phyloP scores from a whole-genome alignment of 2,113 vertebrate genomes.

The Sarotherodon lohbergeri region DNA sequence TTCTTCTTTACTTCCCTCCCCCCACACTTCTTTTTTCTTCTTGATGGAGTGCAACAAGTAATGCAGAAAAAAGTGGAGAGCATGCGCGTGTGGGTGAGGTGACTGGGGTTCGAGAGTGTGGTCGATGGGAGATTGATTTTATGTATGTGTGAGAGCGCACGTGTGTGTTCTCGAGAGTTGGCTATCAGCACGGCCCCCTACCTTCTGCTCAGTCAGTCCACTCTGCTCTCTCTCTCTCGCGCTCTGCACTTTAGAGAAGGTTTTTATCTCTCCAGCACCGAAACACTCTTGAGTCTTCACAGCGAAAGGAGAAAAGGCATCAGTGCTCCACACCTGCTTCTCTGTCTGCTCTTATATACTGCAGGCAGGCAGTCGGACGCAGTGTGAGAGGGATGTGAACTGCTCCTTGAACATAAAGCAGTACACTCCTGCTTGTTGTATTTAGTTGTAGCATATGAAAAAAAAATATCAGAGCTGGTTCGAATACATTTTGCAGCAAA shows the following conservation, averaged over 20 bases:
- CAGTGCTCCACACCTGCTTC: conserved; percentile 37
- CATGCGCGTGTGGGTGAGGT: neutral
- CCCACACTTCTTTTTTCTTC: neutral
- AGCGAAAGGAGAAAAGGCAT: conserved; percentile 35
- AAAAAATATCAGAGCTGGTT: neutral
- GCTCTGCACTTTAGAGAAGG: conserved; percentile 13
- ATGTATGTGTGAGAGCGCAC: neutral
- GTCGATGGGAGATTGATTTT: conserved; percentile 61
- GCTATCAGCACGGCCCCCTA: conserved; percentile 6
- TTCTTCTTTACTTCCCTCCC: neutral
- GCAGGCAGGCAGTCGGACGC: conserved; percentile 4
- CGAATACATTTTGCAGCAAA: neutral
- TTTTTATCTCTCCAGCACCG: conserved; percentile 38
- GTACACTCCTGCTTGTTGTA: neutral
- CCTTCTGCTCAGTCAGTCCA: neutral
- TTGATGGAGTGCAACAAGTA: conserved; percentile 42
- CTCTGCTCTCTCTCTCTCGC: conserved; percentile 2
- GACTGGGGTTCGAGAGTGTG: conserved; percentile 18
- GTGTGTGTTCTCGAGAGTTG: neutral
- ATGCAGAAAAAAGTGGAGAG: neutral
- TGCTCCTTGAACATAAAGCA: neutral
- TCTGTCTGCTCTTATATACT: conserved; percentile 24
- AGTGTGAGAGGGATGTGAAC: neutral
- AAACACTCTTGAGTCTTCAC: conserved; percentile 39
- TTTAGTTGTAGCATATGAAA: neutral